Evolutionary conservation across 2,113 vertebrate genomes (phyloP).

Genomic region (Nestor notabilis): DNA sequence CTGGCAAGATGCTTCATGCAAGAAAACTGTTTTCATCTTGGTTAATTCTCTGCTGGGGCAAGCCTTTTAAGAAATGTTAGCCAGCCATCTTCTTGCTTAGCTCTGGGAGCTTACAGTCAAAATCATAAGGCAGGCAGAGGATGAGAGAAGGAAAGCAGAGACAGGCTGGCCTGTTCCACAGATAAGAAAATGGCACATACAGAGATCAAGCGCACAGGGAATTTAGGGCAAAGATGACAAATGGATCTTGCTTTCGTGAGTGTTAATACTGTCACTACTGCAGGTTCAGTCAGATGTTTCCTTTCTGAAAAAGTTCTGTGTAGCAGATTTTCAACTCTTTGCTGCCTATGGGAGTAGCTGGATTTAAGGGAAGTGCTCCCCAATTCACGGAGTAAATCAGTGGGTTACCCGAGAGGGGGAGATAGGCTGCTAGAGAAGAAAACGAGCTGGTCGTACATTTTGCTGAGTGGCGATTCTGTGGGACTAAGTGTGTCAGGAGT

Average conservation of each 20-base stretch:
- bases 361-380: not conserved
- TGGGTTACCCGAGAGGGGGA: not conserved
- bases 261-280: not conserved
- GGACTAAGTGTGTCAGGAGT: not conserved
- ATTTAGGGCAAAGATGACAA: not conserved
- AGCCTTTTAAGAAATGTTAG: not conserved
- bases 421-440: not conserved
- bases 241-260: not conserved
- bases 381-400: accelerated
- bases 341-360: not conserved
- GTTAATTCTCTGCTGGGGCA: not conserved
- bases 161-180: not conserved
- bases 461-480: not conserved
- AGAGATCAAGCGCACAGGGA: not conserved
- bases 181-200: accelerated
- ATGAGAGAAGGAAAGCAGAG: not conserved
- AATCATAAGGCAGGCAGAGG: not conserved
- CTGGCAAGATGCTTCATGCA: not conserved
- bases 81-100: not conserved
- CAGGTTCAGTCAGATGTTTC: not conserved
- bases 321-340: not conserved
- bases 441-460: accelerated
- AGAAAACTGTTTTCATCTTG: not conserved
- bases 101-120: not conserved
- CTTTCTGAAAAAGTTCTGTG: not conserved